Evolutionary conservation across 2,797 vertebrate species (phyloP), one percentile per base, ranked within the genome.

Genomic region (Sebastes hubbsi): DNA sequence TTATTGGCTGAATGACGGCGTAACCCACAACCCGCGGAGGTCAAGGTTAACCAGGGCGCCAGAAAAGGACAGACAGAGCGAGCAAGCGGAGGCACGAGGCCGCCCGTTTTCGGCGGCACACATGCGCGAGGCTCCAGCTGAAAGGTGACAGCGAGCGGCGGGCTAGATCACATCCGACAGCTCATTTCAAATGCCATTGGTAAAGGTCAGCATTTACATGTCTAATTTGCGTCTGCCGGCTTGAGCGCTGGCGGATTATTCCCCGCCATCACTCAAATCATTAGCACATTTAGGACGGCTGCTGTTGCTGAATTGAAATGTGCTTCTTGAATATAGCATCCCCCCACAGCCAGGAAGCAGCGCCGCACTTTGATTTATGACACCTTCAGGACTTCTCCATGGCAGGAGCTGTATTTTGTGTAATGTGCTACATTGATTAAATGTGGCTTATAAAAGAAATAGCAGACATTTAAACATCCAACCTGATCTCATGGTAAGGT

Each of bases 211-310:
- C 91, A 93, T 95, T 95, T 95, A 92, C 94, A 95, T 95, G 94
- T 95, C 94, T 95, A 94, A 92, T 94, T 95, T 94, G 89, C 91
- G 89, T 81, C 91, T 90, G 93, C 87, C 87, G 85, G 85, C 87
- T 83, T 14, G 84, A 92, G 92, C 88, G 80, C 84, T 87, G 97
- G 95, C 84, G 97, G 97, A 92, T 96, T 97, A 88, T 97, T 97
- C 93, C 95, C 82, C 14, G 96, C 95, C 97, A 97, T 96, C 96
- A 96, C 86, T 97, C 97, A 96, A 94, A 93, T 94, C 92, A 91
- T 92, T 93, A 93, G 91, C 91, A 90, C 86, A 61, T 92, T 92
- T 89, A 90, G 91, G 82, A 73, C 5, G 81, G 79, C 84, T 8
- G 80, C 88, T 71, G 91, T 77, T 75, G 74, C 88, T 76, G 90